A percentile compares a stretch with the other conserved stretches of the same genome.
These are phyloP conservation scores for Calephelis nemesis DNA, from an alignment of 1,140 invertebrate genomes.

Conservation along the genomic window DNA sequence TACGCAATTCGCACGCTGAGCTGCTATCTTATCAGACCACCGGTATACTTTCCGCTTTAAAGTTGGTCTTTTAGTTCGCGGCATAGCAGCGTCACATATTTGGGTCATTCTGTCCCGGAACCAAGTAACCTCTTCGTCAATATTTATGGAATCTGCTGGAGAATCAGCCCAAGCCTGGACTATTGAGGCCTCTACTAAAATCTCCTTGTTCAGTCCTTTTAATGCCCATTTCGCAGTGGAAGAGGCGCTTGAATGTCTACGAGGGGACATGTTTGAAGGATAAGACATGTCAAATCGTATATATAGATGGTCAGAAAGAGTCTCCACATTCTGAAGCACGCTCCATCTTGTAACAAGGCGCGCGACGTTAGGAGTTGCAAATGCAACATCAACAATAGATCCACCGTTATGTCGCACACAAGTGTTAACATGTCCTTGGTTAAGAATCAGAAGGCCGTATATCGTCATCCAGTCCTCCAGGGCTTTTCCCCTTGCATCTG, in stretches of 20 bases:
- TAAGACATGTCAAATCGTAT: conserved; percentile 46
- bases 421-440: conserved; percentile 12
- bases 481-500: conserved; percentile 19
- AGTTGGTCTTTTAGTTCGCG: neutral
- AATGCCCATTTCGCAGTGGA: conserved; percentile 17
- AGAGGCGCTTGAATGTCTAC: neutral
- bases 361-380: conserved; percentile 10
- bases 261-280: too few species aligned
- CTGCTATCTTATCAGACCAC: neutral
- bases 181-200: conserved; percentile 12
- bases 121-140: conserved; percentile 63
- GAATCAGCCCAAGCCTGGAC: neutral
- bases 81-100: conserved; percentile 22
- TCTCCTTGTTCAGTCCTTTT: conserved; percentile 15
- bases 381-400: conserved; percentile 26
- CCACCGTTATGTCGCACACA: conserved; percentile 21
- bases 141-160: neutral
- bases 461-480: conserved; percentile 26
- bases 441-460: conserved; percentile 12
- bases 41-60: neutral
- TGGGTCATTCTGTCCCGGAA: neutral
- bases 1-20: neutral
- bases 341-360: conserved; percentile 2
- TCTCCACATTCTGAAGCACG: conserved; percentile 26
- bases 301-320: conserved; percentile 44